Percentiles rank a stretch among this genome's conserved stretches.
Conservation (phyloP, 2,113 vertebrate genomes). For the Neomonachus schauinslandi region DNA sequence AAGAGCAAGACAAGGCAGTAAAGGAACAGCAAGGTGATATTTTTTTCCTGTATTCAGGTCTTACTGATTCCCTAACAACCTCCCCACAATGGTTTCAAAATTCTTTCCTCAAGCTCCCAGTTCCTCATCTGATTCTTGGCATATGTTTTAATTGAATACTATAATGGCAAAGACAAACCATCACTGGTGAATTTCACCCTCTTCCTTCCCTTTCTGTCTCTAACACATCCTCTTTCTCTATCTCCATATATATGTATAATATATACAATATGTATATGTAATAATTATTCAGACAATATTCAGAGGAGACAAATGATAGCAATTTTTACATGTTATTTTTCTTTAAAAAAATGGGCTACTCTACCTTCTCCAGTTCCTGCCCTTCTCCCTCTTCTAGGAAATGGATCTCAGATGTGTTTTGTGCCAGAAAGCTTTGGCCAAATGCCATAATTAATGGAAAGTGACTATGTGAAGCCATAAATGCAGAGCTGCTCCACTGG, state of each 20-base stretch:
- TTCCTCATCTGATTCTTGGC: background rate
- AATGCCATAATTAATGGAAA: background rate
- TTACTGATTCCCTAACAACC: background rate
- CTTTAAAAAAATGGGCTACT: background rate
- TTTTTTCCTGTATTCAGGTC: background rate
- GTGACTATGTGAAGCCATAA: background rate
- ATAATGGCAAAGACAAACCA: background rate
- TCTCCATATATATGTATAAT: background rate
- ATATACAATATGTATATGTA: background rate
- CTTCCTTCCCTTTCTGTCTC: background rate
- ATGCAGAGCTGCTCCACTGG: background rate
- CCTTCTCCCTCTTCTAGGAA: background rate
- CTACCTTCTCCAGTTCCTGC: background rate
- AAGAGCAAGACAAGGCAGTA: background rate
- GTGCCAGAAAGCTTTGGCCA: background rate
- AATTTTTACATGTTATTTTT: background rate
- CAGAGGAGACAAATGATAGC: background rate
- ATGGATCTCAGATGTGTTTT: background rate
- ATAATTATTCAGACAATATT: background rate
- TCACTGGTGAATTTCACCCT: background rate
- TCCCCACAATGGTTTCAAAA: background rate
- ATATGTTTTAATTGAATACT: background rate
- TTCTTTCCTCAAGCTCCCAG: background rate
- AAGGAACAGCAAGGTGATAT: background rate
- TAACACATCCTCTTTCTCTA: background rate